A percentile compares a stretch with the other conserved stretches of the same genome.
Conservation (phyloP, 2,113 vertebrate genomes). For the Condylura cristata region DNA sequence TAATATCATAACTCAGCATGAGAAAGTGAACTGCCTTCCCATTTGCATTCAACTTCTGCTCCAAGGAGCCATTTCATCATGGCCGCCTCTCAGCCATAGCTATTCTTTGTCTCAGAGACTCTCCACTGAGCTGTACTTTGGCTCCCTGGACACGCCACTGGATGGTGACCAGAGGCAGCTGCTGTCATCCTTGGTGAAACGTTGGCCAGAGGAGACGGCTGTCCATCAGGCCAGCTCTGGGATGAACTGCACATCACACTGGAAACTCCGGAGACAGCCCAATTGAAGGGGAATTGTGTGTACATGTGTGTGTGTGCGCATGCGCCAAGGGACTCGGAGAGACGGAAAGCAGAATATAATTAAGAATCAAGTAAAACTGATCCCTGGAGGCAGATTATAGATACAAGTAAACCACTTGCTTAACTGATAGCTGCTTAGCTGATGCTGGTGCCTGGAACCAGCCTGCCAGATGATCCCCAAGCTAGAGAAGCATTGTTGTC, state of each 20-base stretch:
- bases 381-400: constrained; percentile 3
- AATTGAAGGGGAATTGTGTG: not conserved
- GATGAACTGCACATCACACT: not conserved
- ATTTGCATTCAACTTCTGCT: not conserved
- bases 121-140: not conserved
- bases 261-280: not conserved
- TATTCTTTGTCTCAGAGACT: not conserved
- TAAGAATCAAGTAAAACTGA: constrained; percentile 58
- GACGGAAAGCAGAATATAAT: not conserved
- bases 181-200: constrained; percentile 25
- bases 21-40: not conserved
- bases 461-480: not conserved
- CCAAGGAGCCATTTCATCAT: not conserved
- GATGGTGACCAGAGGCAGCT: not conserved
- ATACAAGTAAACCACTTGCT: not conserved
- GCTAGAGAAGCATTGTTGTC: not conserved
- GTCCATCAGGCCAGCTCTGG: not conserved
- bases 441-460: not conserved
- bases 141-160: not conserved
- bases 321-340: not conserved
- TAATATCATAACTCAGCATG: not conserved
- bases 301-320: not conserved
- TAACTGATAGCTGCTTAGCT: not conserved
- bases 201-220: not conserved
- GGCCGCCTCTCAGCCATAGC: not conserved